Conservation (phyloP, 2,888 invertebrate genomes). For the Luffia ferchaultella region DNA sequence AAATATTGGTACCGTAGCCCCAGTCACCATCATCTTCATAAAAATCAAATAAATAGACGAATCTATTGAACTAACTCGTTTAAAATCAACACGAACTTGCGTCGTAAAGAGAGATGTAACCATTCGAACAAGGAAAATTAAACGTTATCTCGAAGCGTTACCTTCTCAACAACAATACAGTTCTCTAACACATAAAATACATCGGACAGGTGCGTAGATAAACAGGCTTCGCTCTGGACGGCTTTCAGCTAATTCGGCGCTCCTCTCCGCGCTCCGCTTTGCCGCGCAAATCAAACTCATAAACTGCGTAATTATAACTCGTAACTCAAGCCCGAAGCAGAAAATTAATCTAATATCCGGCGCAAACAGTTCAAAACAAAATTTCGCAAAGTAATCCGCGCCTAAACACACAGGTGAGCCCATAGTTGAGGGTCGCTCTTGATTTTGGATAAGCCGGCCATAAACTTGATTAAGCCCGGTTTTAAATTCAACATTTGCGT, state of each 20-base stretch:
- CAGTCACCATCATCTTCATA: too few species aligned
- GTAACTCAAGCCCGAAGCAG: constrained; percentile 10
- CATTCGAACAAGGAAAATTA: background rate
- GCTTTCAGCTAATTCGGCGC: background rate
- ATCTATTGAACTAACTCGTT: too few species aligned
- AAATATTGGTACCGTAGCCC: too few species aligned
- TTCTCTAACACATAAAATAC: background rate
- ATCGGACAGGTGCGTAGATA: constrained; percentile 1
- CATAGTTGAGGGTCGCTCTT: constrained; percentile 24
- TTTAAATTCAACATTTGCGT: constrained; percentile 58
- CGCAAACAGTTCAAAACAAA: constrained; percentile 38
- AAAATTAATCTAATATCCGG: constrained; percentile 38
- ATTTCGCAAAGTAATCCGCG: constrained; percentile 48
- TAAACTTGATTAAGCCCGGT: constrained; percentile 57
- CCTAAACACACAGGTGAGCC: constrained; percentile 57
- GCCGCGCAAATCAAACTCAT: too few species aligned
- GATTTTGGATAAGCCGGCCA: constrained; percentile 34
- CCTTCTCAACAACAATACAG: background rate
- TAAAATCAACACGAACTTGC: too few species aligned
- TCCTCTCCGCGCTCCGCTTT: too few species aligned
- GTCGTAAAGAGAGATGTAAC: too few species aligned
- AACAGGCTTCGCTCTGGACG: background rate
- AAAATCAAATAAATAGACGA: too few species aligned
- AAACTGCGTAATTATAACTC: constrained; percentile 12
- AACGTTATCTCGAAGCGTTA: background rate